Evolutionary conservation across 2,888 invertebrate species (phyloP).

Genomic region (Trypoxylon attenuatum): DNA sequence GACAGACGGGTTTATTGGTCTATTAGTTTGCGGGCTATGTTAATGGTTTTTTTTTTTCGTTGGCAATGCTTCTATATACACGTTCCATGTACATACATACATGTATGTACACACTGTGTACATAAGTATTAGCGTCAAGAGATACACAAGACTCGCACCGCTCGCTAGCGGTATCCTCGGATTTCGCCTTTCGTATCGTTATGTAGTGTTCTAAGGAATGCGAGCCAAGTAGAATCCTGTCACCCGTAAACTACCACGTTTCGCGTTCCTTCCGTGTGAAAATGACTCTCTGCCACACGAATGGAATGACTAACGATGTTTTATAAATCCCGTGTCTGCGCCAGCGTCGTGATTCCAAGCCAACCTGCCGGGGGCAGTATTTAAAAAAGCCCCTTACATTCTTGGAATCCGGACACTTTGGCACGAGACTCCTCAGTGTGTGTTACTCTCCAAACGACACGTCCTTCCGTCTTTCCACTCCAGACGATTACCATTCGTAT

Average conservation of each 20-base stretch:
- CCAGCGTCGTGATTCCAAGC: not conserved
- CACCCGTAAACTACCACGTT: not conserved
- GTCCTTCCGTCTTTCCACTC: too few relatives aligned
- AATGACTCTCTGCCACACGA: slow-evolving; percentile 26
- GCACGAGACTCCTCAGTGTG: not conserved
- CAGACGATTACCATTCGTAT: too few relatives aligned
- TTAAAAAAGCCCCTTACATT: not conserved
- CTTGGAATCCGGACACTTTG: not conserved
- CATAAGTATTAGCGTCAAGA: too few relatives aligned
- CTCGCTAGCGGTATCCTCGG: too few relatives aligned
- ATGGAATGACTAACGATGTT: slow-evolving; percentile 28
- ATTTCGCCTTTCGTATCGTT: too few relatives aligned
- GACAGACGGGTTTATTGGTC: not conserved
- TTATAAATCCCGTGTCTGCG: slow-evolving; percentile 18
- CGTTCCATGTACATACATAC: too few relatives aligned
- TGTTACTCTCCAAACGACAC: too few relatives aligned
- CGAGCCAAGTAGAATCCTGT: not conserved
- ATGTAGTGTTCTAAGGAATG: too few relatives aligned
- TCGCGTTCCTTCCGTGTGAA: slow-evolving; percentile 39
- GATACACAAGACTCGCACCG: too few relatives aligned
- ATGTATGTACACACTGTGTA: too few relatives aligned
- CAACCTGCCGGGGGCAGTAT: not conserved
- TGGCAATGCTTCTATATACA: too few relatives aligned
- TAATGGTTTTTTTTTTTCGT: too few relatives aligned
- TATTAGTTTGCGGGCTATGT: not conserved